These are phyloP conservation scores for Montifringilla adamsi DNA, from an alignment of 2,113 vertebrate genomes.

Conservation along the genomic window DNA sequence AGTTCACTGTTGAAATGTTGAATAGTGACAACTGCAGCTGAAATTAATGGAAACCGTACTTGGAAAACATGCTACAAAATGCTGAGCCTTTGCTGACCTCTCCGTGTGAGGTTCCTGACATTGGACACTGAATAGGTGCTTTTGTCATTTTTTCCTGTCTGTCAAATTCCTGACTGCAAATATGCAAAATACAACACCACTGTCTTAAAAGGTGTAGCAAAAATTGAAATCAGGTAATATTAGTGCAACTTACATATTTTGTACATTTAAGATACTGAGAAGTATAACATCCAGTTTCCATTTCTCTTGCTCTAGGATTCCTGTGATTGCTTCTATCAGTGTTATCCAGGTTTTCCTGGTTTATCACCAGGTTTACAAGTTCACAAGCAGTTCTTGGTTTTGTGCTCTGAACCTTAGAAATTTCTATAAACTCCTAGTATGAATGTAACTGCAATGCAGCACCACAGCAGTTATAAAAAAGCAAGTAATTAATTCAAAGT, in stretches of 20 bases:
- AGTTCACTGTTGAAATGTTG: neutral
- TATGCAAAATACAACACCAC: neutral
- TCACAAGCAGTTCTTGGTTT: neutral
- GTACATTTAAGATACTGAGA: neutral
- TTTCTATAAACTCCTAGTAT: neutral
- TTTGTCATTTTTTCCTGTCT: neutral
- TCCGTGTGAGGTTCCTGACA: neutral
- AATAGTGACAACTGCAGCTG: neutral
- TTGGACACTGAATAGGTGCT: neutral
- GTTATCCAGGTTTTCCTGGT: neutral
- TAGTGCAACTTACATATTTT: neutral
- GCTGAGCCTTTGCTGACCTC: neutral
- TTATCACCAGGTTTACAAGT: neutral
- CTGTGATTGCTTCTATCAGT: neutral
- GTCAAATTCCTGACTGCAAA: neutral
- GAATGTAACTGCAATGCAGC: neutral
- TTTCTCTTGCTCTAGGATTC: neutral
- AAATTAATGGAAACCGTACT: neutral
- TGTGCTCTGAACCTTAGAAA: neutral
- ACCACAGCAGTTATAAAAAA: neutral
- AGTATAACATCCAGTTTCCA: neutral
- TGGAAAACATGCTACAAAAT: neutral
- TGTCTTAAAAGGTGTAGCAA: neutral
- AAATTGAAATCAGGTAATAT: neutral
- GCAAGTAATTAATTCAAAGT: neutral